These are phyloP conservation scores for Scrobipalpa costella DNA, from an alignment of 2,888 invertebrate genomes.

Conservation along the genomic window DNA sequence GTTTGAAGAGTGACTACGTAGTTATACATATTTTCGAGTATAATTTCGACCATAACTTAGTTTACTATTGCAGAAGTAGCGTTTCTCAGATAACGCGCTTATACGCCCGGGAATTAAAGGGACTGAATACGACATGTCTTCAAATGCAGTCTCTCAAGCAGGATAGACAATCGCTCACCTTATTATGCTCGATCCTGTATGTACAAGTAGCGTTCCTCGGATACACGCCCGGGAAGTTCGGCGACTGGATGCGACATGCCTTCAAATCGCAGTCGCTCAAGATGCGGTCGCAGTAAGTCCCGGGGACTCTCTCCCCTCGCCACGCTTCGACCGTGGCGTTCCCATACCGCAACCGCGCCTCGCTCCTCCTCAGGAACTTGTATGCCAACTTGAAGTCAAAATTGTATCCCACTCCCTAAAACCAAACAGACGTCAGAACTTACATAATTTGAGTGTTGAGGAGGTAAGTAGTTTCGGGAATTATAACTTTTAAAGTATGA, in stretches of 20 bases:
- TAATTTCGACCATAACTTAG: no score
- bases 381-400: conserved; percentile 92
- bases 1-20: no score
- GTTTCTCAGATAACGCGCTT: no score
- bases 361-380: conserved; percentile 89
- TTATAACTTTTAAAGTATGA: not conserved
- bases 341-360: conserved; percentile 89
- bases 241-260: conserved; percentile 89
- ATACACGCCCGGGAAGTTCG: conserved; percentile 95
- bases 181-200: conserved; percentile 85
- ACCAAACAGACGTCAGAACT: conserved; percentile 47
- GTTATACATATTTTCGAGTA: no score
- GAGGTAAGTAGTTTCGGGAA: not conserved
- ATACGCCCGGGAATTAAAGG: no score
- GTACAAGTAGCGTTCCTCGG: conserved; percentile 92
- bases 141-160: no score
- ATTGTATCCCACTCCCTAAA: conserved; percentile 87
- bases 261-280: conserved; percentile 88
- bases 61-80: no score
- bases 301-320: conserved; percentile 87
- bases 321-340: conserved; percentile 87
- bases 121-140: no score
- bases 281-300: conserved; percentile 90
- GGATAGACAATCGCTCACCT: conserved; percentile 57
- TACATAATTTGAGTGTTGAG: conserved; percentile 21